Evolutionary conservation across 2,113 vertebrate genomes (phyloP), one percentile per base, ranked within the genome.

Genomic region (Corynorhinus townsendii): DNA sequence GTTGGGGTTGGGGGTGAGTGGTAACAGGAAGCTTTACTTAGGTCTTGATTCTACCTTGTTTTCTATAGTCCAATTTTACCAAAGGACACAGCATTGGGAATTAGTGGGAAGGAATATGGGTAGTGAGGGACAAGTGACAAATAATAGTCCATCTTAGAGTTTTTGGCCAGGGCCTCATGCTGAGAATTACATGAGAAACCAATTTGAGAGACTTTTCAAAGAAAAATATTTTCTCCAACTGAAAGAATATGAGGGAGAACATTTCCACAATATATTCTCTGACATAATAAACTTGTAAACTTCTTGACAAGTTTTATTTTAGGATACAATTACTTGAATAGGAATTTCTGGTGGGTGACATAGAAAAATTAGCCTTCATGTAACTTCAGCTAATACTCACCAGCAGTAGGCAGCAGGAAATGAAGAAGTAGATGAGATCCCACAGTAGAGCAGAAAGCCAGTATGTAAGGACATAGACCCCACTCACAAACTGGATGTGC

Each of bases 381-480:
- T 19, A 86, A 11, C 11, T 43, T 80, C 62, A n/a, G 69, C 8
- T 59, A 59, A 80, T 45, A 99, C 99, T 99, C 91, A 99, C 99
- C 99, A 99, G 97, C 98, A 99, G 99, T 87, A 99, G 98, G n/a
- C 99, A 97, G 95, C 99, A 99, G 30, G 99, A 98, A 89, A 99
- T 97, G 86, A 98, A 98, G 98, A 99, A 99, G 98, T 99, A 99
- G 98, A 99, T 98, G 95, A 99, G 98, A 97, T 99, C 99, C 99
- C 99, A 99, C 89, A 99, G 98, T 82, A 99, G 98, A 5, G 99
- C 99, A 0, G 99, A 99, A 40, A 99, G 98, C 99, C 99, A 99
- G 98, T 99, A 99, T 97, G 99, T 99, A 90, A 98, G 98, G 83
- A 99, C 97, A 7, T 99, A 99, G 94, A 99, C 99, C 0, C 99